Percentiles rank a stretch among this genome's conserved stretches.
These are phyloP conservation scores for Urophycis tenuis DNA, from an alignment of 2,797 vertebrate genomes.

Conservation along the genomic window DNA sequence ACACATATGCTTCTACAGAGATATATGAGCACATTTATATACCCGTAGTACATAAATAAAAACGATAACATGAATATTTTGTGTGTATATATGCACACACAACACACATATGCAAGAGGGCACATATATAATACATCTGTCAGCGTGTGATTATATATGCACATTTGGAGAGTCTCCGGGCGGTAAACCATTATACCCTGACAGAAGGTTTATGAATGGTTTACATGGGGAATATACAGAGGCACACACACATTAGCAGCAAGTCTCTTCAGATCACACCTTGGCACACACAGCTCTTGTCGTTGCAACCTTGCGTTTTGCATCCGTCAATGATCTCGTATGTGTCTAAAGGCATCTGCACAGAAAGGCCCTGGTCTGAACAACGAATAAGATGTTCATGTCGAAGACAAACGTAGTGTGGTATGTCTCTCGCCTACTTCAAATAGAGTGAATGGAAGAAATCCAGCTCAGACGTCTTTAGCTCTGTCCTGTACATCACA, in stretches of 20 bases:
- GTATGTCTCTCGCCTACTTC: not conserved
- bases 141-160: slow-evolving; percentile 74
- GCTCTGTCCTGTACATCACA: slow-evolving; percentile 18
- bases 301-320: slow-evolving; percentile 46
- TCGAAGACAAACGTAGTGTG: not conserved
- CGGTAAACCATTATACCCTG: slow-evolving; percentile 66
- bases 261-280: not conserved
- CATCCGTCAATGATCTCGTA: slow-evolving; percentile 27
- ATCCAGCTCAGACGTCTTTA: not conserved
- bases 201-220: slow-evolving; percentile 50
- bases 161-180: slow-evolving; percentile 56
- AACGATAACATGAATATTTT: slow-evolving; percentile 64
- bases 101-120: slow-evolving; percentile 63
- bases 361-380: not conserved
- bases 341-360: not conserved
- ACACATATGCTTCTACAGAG: slow-evolving; percentile 57
- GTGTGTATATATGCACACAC: slow-evolving; percentile 59
- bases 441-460: not conserved
- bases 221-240: slow-evolving; percentile 48
- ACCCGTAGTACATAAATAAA: slow-evolving; percentile 69
- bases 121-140: slow-evolving; percentile 75
- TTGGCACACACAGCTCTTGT: not conserved
- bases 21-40: slow-evolving; percentile 74
- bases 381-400: not conserved
- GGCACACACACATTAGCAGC: slow-evolving; percentile 38